Conservation (phyloP, 1,140 invertebrate genomes). For the Achatina immaculata region DNA sequence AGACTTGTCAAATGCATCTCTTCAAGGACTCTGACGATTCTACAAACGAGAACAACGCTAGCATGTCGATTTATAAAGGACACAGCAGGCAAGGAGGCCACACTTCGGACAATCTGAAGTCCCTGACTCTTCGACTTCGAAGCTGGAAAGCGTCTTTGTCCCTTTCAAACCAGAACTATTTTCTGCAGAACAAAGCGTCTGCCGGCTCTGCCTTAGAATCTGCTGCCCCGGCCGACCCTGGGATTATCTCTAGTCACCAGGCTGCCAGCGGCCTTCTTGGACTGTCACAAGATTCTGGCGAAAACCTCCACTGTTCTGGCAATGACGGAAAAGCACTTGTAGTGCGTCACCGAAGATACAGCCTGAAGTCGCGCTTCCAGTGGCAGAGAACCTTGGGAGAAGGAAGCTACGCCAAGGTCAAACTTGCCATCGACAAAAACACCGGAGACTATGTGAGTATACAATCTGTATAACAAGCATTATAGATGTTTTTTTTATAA, state of each 20-base stretch:
- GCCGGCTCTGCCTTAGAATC: background rate
- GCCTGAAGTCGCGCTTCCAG: constrained; percentile 83
- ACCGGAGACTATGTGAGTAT: constrained; percentile 89
- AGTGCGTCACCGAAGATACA: constrained; percentile 56
- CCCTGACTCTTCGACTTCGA: background rate
- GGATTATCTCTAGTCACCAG: background rate
- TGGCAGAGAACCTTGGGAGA: constrained; percentile 97
- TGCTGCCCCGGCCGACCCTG: background rate
- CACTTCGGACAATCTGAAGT: background rate
- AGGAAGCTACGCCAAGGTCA: constrained; percentile 98
- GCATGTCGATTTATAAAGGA: background rate
- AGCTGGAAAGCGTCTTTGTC: background rate
- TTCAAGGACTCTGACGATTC: background rate
- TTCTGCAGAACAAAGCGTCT: background rate
- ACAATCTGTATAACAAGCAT: no score
- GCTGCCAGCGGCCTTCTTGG: background rate
- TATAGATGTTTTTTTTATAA: no score
- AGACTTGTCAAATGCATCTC: background rate
- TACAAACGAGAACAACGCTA: background rate
- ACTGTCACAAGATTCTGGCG: background rate
- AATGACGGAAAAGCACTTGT: background rate
- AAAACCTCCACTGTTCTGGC: background rate
- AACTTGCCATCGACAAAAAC: constrained; percentile 95
- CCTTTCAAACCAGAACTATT: background rate
- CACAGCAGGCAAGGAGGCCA: background rate